Evolutionary conservation across 2,888 invertebrate genomes (phyloP).

Genomic region (Sesia apiformis): DNA sequence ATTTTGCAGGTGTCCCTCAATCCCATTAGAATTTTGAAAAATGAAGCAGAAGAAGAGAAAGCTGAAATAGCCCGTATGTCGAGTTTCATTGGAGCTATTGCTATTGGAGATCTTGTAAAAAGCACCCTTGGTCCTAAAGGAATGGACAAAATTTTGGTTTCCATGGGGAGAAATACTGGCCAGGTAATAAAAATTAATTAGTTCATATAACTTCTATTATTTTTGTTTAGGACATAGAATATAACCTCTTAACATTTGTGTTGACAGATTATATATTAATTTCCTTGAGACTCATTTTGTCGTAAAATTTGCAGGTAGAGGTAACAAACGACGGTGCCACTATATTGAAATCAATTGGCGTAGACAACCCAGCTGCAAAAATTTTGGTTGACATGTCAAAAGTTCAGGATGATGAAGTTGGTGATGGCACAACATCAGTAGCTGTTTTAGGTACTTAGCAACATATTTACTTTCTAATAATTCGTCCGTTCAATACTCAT

Average conservation of each 20-base stretch:
- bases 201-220: neutral
- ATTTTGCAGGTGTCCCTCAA: constrained; percentile 85
- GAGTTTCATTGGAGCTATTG: constrained; percentile 98
- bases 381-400: constrained; percentile 99
- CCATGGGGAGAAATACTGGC: constrained; percentile 85
- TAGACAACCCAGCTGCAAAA: constrained; percentile 99
- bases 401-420: constrained; percentile 99
- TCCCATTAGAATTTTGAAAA: constrained; percentile 94
- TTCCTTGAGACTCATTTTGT: neutral
- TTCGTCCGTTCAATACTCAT: too few species aligned
- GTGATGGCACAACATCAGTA: constrained; percentile 99
- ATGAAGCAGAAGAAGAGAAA: constrained; percentile 98
- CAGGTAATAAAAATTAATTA: constrained; percentile 37
- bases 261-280: neutral
- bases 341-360: constrained; percentile 95
- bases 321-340: constrained; percentile 99
- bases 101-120: constrained; percentile 98
- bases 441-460: constrained; percentile 83
- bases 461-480: neutral
- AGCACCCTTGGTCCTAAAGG: constrained; percentile 99
- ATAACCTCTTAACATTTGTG: neutral
- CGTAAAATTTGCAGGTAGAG: constrained; percentile 78
- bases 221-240: neutral
- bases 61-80: constrained; percentile 98
- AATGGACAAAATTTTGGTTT: constrained; percentile 94